These are phyloP conservation scores for Monomorium pharaonis DNA, from an alignment of 1,140 invertebrate species.

Conservation along the genomic window DNA sequence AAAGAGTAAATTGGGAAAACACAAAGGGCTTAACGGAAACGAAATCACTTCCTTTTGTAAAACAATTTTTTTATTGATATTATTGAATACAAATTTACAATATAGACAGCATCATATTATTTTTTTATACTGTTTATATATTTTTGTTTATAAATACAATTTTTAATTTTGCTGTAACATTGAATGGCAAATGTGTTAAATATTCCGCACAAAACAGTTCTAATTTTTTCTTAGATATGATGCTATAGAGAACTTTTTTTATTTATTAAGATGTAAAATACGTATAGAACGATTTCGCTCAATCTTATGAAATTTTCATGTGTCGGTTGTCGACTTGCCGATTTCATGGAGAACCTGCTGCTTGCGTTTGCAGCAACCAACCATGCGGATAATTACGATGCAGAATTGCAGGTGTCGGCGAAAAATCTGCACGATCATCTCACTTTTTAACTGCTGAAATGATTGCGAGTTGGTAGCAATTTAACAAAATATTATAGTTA, in stretches of 20 bases:
- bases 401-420: slow-evolving; percentile 6
- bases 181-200: not conserved
- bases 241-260: not conserved
- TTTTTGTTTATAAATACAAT: not conserved
- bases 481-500: not conserved
- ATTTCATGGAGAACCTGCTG: slow-evolving; percentile 8
- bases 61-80: not conserved
- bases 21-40: not conserved
- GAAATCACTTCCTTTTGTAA: not conserved
- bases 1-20: not conserved
- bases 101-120: not conserved
- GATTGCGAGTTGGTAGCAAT: not conserved
- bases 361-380: slow-evolving; percentile 11
- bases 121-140: not conserved
- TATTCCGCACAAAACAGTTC: not conserved
- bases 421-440: slow-evolving; percentile 17
- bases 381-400: slow-evolving; percentile 24
- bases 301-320: slow-evolving; percentile 33
- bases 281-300: not conserved
- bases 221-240: not conserved
- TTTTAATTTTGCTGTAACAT: not conserved
- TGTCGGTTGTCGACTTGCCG: not conserved
- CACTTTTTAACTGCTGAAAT: not conserved
- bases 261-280: not conserved
- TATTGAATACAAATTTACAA: not conserved